phyloP scores from a whole-genome alignment of 1,140 invertebrate genomes.

The Marisa cornuarietis region DNA sequence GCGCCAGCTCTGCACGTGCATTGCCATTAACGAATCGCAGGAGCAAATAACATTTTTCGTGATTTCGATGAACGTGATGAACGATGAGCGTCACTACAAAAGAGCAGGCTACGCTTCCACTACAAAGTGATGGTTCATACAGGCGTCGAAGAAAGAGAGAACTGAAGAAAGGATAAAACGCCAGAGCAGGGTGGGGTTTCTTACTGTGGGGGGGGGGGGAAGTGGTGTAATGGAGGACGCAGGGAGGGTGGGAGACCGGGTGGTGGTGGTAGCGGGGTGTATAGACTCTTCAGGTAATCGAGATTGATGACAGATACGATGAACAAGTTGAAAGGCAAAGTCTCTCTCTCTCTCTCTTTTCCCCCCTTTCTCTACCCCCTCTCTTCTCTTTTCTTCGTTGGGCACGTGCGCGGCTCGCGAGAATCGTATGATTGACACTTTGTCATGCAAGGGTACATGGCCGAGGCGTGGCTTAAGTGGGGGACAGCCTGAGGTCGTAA shows the following conservation, averaged over 20 bases:
- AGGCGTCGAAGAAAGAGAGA: neutral
- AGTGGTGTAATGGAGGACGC: neutral
- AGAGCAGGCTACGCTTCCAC: too few species aligned
- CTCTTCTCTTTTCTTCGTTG: neutral
- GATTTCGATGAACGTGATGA: too few species aligned
- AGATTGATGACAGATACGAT: too few species aligned
- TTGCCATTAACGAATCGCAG: too few species aligned
- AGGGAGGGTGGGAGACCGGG: neutral
- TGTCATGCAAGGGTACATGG: neutral
- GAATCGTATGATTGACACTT: constrained; percentile 7
- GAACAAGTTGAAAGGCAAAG: too few species aligned
- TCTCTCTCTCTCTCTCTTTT: neutral
- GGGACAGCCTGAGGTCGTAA: too few species aligned
- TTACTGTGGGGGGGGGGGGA: too few species aligned
- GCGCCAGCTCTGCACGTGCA: too few species aligned
- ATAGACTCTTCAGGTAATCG: neutral
- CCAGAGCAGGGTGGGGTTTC: too few species aligned
- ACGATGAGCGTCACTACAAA: too few species aligned
- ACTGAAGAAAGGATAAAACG: neutral
- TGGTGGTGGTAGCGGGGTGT: neutral
- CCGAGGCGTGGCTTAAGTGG: neutral
- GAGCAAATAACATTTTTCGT: too few species aligned
- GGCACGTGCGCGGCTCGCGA: constrained; percentile 21
- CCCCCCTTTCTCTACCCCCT: neutral
- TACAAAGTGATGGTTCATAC: neutral